Evolutionary conservation across 2,113 vertebrate genomes (phyloP).

Genomic region (Halichoerus grypus): DNA sequence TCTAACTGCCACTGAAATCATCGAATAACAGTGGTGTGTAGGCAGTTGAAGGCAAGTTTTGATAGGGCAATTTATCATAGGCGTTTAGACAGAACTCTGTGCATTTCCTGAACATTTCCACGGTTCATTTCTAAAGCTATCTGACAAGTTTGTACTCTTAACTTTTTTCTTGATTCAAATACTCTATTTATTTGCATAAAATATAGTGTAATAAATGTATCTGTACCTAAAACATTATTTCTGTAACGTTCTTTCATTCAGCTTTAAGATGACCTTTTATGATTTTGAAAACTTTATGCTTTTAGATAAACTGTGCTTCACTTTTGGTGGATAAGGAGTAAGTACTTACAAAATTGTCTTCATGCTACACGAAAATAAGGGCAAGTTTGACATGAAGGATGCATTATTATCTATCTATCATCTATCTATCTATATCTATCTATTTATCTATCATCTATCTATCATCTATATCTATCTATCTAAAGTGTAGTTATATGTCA

Average conservation of each 20-base stretch:
- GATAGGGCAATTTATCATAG: not conserved
- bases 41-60: not conserved
- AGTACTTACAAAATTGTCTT: not conserved
- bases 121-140: not conserved
- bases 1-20: not conserved
- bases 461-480: no score
- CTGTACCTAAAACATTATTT: not conserved
- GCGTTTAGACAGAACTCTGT: not conserved
- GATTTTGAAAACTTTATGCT: not conserved
- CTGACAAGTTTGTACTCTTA: not conserved
- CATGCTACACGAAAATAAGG: not conserved
- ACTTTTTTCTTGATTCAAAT: not conserved
- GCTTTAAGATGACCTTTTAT: not conserved
- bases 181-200: not conserved
- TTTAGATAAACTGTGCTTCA: not conserved
- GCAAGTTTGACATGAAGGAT: not conserved
- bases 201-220: not conserved
- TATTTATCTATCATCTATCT: not conserved
- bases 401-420: not conserved
- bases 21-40: not conserved
- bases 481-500: not conserved
- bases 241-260: not conserved
- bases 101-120: not conserved
- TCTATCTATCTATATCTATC: not conserved
- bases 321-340: not conserved